Evolutionary conservation across 2,888 invertebrate genomes (phyloP), one percentile per base, ranked within the genome.

Genomic region (Buathra laborator): DNA sequence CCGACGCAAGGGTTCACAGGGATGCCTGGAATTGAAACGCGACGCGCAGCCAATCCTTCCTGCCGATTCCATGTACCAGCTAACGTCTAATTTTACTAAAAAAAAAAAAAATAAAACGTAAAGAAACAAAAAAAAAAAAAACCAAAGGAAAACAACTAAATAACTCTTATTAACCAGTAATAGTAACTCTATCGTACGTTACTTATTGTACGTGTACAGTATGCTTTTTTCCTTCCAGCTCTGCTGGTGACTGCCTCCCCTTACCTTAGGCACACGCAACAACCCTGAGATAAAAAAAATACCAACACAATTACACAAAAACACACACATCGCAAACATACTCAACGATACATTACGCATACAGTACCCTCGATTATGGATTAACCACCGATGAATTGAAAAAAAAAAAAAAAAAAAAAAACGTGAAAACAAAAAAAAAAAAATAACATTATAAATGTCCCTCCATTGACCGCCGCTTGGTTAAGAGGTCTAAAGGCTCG

Each of bases 221-320:
- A 85, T 87, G 84, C 84, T 88, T 88, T 87, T 85, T 84, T 87
- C 85, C 86, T 88, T 87, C 88, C 88, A 88, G 87, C 86, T 76
- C 70, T 80, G 85, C 87, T 84, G 86, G 82, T 88, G 83, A 88
- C 88, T 88, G 87, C 88, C 88, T 88, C 86, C 86, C 81, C 77
- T 83, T 81, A 74, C 64, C 83, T 82, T 81, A 81, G 74, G 44
- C 74, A 78, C 77, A 62, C 46, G 72, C 56, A 48, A 78, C 44
- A 46, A 46, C 51, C 75, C 56, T 62, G 48, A 44, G 12, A 78
- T n/a, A 79, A 53, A 56, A 9, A n/a, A 32, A 62, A 14, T 19
- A 9, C 32, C 29, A 24, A 62, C 24, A 68, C 68, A 83, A 37
- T 7, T 19, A 78, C 14, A 79, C 62, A 56, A 24, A 67, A 14